A percentile compares a stretch with the other conserved stretches of the same genome.
Conservation (phyloP, 2,797 vertebrate species). For the Chromobotia macracanthus region DNA sequence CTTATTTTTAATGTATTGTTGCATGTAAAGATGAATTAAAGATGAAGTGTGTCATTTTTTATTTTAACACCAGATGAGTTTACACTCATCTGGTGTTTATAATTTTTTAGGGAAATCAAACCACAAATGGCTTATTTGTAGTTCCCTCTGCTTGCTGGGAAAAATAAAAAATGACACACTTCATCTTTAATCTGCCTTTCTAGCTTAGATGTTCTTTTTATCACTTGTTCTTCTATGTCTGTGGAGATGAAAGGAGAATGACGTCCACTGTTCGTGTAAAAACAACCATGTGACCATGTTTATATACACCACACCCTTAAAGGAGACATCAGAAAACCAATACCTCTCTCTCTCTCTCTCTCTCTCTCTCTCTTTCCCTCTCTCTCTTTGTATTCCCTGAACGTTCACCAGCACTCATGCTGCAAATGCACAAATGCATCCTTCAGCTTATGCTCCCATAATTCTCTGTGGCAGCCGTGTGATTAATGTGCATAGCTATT, state of each 20-base stretch:
- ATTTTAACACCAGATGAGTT: not conserved
- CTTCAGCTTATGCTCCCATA: conserved; percentile 84
- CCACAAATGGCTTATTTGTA: not conserved
- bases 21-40: conserved; percentile 48
- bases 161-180: not conserved
- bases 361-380: conserved; percentile 72
- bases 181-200: conserved; percentile 57
- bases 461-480: conserved; percentile 86
- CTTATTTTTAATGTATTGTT: too few relatives aligned
- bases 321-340: conserved; percentile 53
- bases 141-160: not conserved
- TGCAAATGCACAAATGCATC: conserved; percentile 79
- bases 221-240: conserved; percentile 46
- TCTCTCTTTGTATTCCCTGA: conserved; percentile 72
- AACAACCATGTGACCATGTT: not conserved
- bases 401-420: conserved; percentile 72
- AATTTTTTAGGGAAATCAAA: not conserved
- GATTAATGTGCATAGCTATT: conserved; percentile 92
- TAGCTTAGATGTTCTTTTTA: conserved; percentile 67
- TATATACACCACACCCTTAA: conserved; percentile 34
- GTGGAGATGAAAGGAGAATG: not conserved
- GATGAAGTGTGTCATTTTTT: conserved; percentile 4
- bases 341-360: conserved; percentile 61
- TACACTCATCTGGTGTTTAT: not conserved
- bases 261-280: not conserved